phyloP scores from a whole-genome alignment of 2,888 invertebrate species.

The Drosophila dives region DNA sequence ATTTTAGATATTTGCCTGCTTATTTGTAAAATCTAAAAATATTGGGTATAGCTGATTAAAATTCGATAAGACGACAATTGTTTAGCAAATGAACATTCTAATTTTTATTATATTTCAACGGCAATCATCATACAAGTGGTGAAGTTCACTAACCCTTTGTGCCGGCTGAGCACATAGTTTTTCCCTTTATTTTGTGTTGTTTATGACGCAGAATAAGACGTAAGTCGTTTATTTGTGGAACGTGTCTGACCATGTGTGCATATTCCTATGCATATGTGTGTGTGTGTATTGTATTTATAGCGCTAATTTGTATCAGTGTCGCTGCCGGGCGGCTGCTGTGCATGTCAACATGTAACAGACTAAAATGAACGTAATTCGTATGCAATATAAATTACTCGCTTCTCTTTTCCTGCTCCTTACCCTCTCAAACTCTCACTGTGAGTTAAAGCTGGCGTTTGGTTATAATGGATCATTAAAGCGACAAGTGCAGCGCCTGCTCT shows the following conservation, averaged over 20 bases:
- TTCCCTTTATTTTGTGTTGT: slow-evolving; percentile 34
- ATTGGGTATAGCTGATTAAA: slow-evolving; percentile 30
- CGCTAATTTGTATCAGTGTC: slow-evolving; percentile 70
- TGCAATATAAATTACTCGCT: slow-evolving; percentile 71
- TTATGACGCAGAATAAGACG: slow-evolving; percentile 49
- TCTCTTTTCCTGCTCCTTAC: slow-evolving; percentile 5
- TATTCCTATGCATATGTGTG: slow-evolving; percentile 13
- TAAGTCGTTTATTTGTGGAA: slow-evolving; percentile 43
- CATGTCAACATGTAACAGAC: slow-evolving; percentile 69
- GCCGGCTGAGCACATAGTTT: slow-evolving; percentile 9
- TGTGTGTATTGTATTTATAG: slow-evolving; percentile 66
- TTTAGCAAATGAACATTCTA: slow-evolving; percentile 69
- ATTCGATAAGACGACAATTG: slow-evolving; percentile 42
- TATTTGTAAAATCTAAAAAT: neutral
- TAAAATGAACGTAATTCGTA: slow-evolving; percentile 75
- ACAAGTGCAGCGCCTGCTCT: slow-evolving; percentile 61
- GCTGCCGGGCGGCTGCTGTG: slow-evolving; percentile 37
- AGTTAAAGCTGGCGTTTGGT: slow-evolving; percentile 25
- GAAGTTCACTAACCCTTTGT: slow-evolving; percentile 66
- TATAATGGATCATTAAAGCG: slow-evolving; percentile 64
- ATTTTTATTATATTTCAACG: slow-evolving; percentile 39
- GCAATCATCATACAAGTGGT: slow-evolving; percentile 24
- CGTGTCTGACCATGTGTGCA: slow-evolving; percentile 21
- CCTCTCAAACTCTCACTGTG: neutral
- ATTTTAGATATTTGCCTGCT: neutral